Percentiles rank a stretch among this genome's conserved stretches.
Evolutionary conservation across 1,140 invertebrate species (phyloP).

Genomic region (Neodiprion pinetum): DNA sequence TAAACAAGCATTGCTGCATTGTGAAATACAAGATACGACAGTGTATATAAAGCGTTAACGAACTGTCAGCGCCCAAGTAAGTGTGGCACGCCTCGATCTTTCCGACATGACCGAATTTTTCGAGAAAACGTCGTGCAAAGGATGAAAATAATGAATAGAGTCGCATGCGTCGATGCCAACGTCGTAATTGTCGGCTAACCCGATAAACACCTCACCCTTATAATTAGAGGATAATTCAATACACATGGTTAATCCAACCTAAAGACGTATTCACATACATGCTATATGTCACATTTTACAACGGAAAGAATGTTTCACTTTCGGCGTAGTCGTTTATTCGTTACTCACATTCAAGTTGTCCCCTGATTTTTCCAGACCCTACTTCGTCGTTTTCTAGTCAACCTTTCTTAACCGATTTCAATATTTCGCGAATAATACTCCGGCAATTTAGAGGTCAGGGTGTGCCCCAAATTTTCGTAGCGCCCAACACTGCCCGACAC

Average conservation of each 20-base stretch:
- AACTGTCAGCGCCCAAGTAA: slow-evolving; percentile 1
- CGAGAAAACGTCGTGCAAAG: background rate
- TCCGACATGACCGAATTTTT: background rate
- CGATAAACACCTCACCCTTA: background rate
- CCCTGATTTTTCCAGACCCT: background rate
- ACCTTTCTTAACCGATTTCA: background rate
- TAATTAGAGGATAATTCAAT: background rate
- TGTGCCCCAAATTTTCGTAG: slow-evolving; percentile 39
- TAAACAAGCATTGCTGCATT: no score
- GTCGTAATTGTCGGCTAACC: background rate
- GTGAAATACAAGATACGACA: no score
- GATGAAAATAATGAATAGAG: background rate
- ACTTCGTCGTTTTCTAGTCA: background rate
- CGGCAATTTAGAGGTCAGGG: slow-evolving; percentile 13
- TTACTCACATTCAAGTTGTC: background rate
- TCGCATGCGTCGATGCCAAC: background rate
- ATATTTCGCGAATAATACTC: background rate
- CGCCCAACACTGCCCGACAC: slow-evolving; percentile 30
- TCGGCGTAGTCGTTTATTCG: background rate
- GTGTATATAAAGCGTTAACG: background rate
- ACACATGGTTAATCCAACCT: background rate
- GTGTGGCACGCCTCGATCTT: background rate
- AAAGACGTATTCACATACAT: background rate
- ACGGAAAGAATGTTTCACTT: background rate
- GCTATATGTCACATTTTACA: background rate